Evolutionary conservation across 1,140 invertebrate genomes (phyloP).

Genomic region (Pristionchus pacificus): DNA sequence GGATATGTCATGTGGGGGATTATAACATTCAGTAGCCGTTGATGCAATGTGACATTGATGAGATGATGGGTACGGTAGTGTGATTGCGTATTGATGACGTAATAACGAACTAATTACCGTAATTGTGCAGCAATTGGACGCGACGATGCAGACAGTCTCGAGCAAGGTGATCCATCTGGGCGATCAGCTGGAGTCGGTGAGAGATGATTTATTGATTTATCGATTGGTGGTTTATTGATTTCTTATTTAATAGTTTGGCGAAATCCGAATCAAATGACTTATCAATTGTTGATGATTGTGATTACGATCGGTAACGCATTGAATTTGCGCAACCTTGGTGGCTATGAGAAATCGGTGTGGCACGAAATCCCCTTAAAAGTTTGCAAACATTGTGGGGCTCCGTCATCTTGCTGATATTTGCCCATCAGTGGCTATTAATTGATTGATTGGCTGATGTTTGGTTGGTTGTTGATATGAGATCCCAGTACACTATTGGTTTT

Average conservation of each 20-base stretch:
- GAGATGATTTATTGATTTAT: neutral
- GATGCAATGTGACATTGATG: neutral
- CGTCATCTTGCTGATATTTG: too few species aligned
- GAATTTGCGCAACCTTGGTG: too few species aligned
- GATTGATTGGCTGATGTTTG: too few species aligned
- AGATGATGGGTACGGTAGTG: neutral
- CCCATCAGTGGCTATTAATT: too few species aligned
- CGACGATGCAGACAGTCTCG: constrained; percentile 90
- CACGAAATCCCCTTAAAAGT: too few species aligned
- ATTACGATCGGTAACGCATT: too few species aligned
- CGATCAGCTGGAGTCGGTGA: constrained; percentile 82
- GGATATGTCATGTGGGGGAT: neutral
- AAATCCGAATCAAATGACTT: constrained; percentile 9
- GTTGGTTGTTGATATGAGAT: neutral
- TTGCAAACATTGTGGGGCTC: too few species aligned
- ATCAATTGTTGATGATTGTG: too few species aligned
- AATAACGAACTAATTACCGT: constrained; percentile 1
- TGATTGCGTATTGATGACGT: neutral
- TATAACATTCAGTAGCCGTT: neutral
- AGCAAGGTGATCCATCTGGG: constrained; percentile 94
- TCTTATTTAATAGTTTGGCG: too few species aligned
- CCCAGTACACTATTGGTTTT: too few species aligned
- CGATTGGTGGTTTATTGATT: too few species aligned
- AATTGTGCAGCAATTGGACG: constrained; percentile 77
- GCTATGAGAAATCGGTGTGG: too few species aligned